A percentile compares a stretch with the other conserved stretches of the same genome.
Conservation (phyloP, 2,113 vertebrate genomes). For the Dromiciops gliroides region DNA sequence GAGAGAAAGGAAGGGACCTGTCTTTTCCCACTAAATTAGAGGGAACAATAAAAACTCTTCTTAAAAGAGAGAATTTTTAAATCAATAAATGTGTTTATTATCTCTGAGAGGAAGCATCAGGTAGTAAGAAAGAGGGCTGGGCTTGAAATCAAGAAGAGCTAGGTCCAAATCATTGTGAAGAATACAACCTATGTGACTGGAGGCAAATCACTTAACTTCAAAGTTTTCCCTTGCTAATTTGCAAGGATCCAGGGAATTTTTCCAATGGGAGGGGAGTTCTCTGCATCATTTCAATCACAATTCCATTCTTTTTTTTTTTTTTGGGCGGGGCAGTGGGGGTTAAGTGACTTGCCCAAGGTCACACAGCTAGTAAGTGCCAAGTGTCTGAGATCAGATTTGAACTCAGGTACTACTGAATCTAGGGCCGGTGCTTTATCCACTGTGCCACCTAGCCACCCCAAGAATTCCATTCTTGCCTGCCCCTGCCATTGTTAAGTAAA, state of each 20-base stretch:
- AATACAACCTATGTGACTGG: neutral
- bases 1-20: constrained; percentile 59
- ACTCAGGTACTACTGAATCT: no score
- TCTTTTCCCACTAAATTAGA: constrained; percentile 18
- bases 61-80: constrained; percentile 6
- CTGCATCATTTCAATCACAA: neutral
- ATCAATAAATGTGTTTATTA: neutral
- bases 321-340: no score
- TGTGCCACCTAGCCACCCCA: no score
- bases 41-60: neutral
- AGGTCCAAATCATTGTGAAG: neutral
- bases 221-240: neutral
- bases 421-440: no score
- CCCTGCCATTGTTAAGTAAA: constrained; percentile 26
- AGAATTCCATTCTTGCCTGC: no score
- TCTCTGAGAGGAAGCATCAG: neutral
- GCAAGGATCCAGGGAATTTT: neutral
- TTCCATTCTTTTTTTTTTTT: neutral
- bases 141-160: neutral
- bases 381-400: no score
- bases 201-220: neutral
- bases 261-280: neutral
- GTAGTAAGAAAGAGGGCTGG: neutral
- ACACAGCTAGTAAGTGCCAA: no score
- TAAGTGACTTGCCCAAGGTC: no score